Conservation (phyloP, 2,113 vertebrate species). For the Mionectes macconnelli region DNA sequence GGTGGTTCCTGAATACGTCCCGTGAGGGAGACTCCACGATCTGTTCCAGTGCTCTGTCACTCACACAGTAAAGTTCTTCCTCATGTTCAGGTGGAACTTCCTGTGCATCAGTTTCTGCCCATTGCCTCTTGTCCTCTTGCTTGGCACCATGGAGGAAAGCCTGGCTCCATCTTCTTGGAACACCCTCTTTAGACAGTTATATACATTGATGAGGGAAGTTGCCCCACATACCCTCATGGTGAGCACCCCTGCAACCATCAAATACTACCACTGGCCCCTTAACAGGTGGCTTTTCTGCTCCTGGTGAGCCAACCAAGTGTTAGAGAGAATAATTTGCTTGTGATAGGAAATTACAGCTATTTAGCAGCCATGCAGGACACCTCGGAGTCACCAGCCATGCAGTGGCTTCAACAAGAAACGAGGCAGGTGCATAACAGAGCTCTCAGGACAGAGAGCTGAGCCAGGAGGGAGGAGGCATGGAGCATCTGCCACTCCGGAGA, state of each 20-base stretch:
- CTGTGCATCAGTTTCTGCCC: neutral
- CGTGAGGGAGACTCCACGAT: neutral
- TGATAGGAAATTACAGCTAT: neutral
- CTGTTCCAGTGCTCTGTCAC: neutral
- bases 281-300: neutral
- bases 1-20: neutral
- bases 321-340: accelerated
- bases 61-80: neutral
- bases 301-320: accelerated
- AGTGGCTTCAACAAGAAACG: neutral
- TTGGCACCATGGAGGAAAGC: neutral
- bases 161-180: neutral
- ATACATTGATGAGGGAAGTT: neutral
- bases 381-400: neutral
- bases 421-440: accelerated
- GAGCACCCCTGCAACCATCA: too few relatives aligned
- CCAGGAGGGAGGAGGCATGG: neutral
- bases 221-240: accelerated
- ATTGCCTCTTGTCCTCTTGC: neutral
- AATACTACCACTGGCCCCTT: accelerated
- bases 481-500: neutral
- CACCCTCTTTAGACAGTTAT: accelerated
- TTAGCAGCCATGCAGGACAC: neutral
- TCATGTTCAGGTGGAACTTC: neutral
- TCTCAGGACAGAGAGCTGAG: accelerated